A percentile compares a stretch with the other conserved stretches of the same genome.
Conservation (phyloP, 2,797 vertebrate genomes). For the Xerus rutilus region DNA sequence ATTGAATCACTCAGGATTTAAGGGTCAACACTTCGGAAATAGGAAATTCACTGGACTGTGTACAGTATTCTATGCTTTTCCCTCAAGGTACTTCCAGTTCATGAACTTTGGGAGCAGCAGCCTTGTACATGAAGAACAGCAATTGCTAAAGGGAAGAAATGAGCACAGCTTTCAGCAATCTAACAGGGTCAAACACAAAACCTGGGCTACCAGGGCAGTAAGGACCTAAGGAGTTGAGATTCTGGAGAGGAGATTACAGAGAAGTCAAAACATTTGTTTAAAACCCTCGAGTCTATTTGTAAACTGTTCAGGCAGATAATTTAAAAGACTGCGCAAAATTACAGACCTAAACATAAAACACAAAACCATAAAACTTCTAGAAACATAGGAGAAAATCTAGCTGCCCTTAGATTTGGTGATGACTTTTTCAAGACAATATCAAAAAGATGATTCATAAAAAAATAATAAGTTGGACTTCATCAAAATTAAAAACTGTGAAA, state of each 20-base stretch:
- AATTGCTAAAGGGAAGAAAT: not conserved
- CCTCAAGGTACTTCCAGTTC: not conserved
- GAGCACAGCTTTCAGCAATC: not conserved
- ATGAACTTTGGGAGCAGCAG: not conserved
- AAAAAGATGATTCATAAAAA: not conserved
- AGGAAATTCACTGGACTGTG: not conserved
- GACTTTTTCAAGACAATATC: not conserved
- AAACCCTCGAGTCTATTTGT: not conserved
- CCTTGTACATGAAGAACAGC: not conserved
- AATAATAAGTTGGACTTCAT: not conserved
- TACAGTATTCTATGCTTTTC: not conserved
- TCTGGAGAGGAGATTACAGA: not conserved
- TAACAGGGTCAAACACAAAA: not conserved
- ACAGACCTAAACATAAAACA: slow-evolving; percentile 12
- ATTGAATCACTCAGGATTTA: not conserved
- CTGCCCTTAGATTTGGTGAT: not conserved
- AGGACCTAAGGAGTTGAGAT: not conserved
- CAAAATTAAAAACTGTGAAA: slow-evolving; percentile 39
- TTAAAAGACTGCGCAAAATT: slow-evolving; percentile 28
- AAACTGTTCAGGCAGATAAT: not conserved
- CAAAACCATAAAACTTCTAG: not conserved
- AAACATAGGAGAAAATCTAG: not conserved
- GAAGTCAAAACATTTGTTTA: not conserved
- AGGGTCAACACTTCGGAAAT: slow-evolving; percentile 7
- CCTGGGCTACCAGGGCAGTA: not conserved